phyloP scores from a whole-genome alignment of 2,113 vertebrate genomes.

The Acrocephalus kingi region DNA sequence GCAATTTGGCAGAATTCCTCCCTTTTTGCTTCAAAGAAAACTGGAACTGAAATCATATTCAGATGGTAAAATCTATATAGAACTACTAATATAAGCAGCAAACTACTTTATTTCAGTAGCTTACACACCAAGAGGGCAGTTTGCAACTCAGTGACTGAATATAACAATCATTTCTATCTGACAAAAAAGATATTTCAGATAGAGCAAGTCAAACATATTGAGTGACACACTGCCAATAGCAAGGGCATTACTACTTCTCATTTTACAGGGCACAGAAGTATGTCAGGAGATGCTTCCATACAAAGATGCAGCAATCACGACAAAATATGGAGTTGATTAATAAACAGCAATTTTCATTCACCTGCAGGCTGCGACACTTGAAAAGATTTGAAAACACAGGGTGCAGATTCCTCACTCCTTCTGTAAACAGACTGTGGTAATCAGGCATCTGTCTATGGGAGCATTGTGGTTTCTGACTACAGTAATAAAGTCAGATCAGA shows the following conservation, averaged over 20 bases:
- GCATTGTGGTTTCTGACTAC: background rate
- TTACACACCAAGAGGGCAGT: background rate
- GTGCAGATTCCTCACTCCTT: background rate
- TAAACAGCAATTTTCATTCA: background rate
- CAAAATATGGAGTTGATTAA: background rate
- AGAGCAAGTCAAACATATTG: background rate
- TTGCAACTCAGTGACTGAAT: background rate
- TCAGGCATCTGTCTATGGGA: background rate
- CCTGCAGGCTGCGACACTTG: background rate
- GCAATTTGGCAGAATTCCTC: background rate
- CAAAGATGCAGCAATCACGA: background rate
- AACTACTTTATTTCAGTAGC: background rate
- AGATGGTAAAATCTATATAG: background rate
- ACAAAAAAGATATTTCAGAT: background rate
- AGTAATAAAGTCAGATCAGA: background rate
- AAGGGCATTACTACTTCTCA: background rate
- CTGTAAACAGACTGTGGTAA: background rate
- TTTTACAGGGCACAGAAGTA: background rate
- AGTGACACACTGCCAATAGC: background rate
- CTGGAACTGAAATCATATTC: background rate
- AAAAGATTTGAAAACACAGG: background rate
- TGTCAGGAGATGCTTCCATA: background rate
- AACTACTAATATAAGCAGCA: background rate
- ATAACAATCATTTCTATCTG: background rate
- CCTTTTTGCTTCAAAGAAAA: background rate